These are phyloP conservation scores for Volucella zonaria DNA, from an alignment of 2,888 invertebrate genomes.

Conservation along the genomic window DNA sequence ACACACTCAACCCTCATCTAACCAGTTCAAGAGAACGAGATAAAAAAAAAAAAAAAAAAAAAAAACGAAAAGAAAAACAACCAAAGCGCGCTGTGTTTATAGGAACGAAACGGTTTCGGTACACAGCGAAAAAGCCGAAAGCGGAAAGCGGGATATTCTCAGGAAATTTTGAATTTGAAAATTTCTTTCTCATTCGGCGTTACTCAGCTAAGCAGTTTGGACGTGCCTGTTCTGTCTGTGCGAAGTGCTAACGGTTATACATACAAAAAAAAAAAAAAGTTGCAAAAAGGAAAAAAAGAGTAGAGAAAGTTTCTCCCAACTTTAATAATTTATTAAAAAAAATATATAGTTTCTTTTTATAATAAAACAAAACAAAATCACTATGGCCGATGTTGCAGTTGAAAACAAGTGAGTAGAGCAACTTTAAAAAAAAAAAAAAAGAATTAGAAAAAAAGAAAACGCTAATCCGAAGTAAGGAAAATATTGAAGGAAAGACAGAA, in stretches of 20 bases:
- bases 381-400: slow-evolving; percentile 83
- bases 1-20: slow-evolving; percentile 5
- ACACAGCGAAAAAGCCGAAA: slow-evolving; percentile 6
- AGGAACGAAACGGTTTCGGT: slow-evolving; percentile 52
- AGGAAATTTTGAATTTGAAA: slow-evolving; percentile 71
- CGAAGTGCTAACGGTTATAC: slow-evolving; percentile 71
- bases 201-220: slow-evolving; percentile 80
- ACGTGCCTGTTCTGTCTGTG: slow-evolving; percentile 75
- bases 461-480: slow-evolving; percentile 9
- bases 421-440: slow-evolving; percentile 35
- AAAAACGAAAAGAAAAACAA: too few species aligned
- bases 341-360: slow-evolving; percentile 48
- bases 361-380: slow-evolving; percentile 75
- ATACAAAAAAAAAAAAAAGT: slow-evolving; percentile 74
- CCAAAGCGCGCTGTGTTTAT: slow-evolving; percentile 38
- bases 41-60: slow-evolving; percentile 17
- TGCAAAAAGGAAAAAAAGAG: slow-evolving; percentile 75
- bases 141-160: slow-evolving; percentile 36
- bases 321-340: slow-evolving; percentile 64
- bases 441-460: slow-evolving; percentile 41
- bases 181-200: slow-evolving; percentile 82
- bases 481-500: slow-evolving; percentile 32
- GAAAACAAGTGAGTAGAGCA: slow-evolving; percentile 82
- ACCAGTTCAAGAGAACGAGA: slow-evolving; percentile 21
- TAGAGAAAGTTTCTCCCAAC: slow-evolving; percentile 60